Evolutionary conservation across 2,888 invertebrate genomes (phyloP), one percentile per base, ranked within the genome.

Genomic region (Drosophila parthenogenetica): DNA sequence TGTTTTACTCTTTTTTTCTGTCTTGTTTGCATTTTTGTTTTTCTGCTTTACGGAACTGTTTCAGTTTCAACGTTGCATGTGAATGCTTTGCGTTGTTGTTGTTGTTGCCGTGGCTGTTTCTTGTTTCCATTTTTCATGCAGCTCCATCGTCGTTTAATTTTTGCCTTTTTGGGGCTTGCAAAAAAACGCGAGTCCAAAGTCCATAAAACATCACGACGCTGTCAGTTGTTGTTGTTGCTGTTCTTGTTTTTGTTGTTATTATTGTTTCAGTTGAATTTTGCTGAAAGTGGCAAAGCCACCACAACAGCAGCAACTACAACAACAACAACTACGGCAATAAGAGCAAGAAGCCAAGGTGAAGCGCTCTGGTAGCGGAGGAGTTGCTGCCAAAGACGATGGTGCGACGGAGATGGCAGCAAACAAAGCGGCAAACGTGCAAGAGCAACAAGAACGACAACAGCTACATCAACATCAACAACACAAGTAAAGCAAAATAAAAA

Each of bases 81-180:
- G 79, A 85, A 79, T 82, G 69, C 70, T 57, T 73, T 73, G 29
- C 42, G 5, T 29, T 50, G 53, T 69, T 60, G 37, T 35, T 69
- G 66, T 45, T 68, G 49, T 55, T 82, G 63, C 19, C 54, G 76
- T 62, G 42, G 65, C 45, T 67, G 78, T 75, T 81, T 78, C 85
- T 87, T 85, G 81, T 81, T 82, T 76, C 71, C 85, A 84, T 87
- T 82, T 87, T 87, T 82, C 87, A 87, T 84, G 87, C 85, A 78
- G 71, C 85, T 78, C 77, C 66, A 69, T 39, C 72, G 81, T 72
- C 67, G 81, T 74, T 87, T 81, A 75, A 81, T 73, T 81, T 85
- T 87, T 87, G 79, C 81, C 81, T 87, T 85, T 83, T 87, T 85
- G 82, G 79, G 72, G 78, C 81, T 76, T 87, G 79, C 59, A 42